Evolutionary conservation across 2,888 invertebrate species (phyloP), one percentile per base, ranked within the genome.

Genomic region (Agonopterix subpropinquella): DNA sequence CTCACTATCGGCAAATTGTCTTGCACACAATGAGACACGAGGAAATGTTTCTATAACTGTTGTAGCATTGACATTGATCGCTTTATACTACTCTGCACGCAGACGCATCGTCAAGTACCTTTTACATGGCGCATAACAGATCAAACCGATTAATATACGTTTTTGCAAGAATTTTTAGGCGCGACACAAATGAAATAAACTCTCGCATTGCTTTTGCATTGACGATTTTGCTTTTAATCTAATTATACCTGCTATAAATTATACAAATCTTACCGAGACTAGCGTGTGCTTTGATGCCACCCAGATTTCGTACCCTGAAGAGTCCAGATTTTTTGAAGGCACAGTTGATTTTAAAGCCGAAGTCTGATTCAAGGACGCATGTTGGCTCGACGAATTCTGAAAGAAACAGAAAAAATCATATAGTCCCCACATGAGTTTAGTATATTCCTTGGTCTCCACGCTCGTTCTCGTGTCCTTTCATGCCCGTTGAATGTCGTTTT

Each of bases 301-400:
- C 96, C 68, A 96, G 92, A 86, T 96, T 96, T 88, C 96, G 91
- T 69, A 96, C 94, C 75, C 96, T 92, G 91, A 96, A 96, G 67
- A 96, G 91, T 65, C 95, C 94, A 62, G 96, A 94, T 86, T 96
- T 96, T 90, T 95, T 95, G 92, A 96, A 96, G 77, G 95, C 95
- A 89, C 96, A 96, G 91, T 96, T 96, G 80, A 96, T 91, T 78
- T 92, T 92, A 90, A 96, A 95, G 67, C 96, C 96, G 78, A 95
- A 96, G 85, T 96, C 96, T 69, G 96, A 95, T 79, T 95, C 94
- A 82, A 95, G 90, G 59, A 96, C 96, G 89, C 96, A 96, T 75
- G 95, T 93, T 77, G 93, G 92, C 77, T 92, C 90, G 70, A 92
- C 92, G 77, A 91, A 70, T 76, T 89, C 92, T 92, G 90, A 57